Evolutionary conservation across 2,797 vertebrate species (phyloP).

Genomic region (Hypotaenidia philippensis): DNA sequence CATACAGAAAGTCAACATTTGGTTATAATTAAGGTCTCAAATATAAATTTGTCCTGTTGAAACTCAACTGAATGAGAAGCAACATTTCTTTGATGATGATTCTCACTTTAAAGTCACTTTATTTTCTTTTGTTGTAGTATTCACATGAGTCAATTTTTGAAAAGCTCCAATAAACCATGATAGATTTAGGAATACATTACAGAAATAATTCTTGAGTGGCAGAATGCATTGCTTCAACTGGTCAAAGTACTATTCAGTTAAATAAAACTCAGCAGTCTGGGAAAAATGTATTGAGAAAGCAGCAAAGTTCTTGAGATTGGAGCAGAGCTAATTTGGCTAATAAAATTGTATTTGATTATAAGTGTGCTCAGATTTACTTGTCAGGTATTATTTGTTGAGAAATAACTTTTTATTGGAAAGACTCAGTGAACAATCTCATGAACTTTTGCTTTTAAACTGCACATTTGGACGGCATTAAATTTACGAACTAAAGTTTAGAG

Average conservation of each 20-base stretch:
- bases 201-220: background rate
- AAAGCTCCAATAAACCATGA: background rate
- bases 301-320: background rate
- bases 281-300: background rate
- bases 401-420: background rate
- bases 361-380: background rate
- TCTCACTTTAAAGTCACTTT: background rate
- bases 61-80: background rate
- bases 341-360: background rate
- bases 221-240: background rate
- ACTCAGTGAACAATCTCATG: background rate
- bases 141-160: background rate
- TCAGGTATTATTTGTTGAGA: background rate
- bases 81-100: background rate
- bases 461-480: background rate
- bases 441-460: background rate
- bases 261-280: slow-evolving; percentile 2
- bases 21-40: background rate
- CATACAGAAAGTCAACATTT: background rate
- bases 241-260: background rate
- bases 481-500: background rate
- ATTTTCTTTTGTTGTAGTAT: background rate
- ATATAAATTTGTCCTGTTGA: background rate
- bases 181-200: background rate
- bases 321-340: background rate